phyloP scores from a whole-genome alignment of 2,888 invertebrate genomes.

The Sialis fuliginosa region DNA sequence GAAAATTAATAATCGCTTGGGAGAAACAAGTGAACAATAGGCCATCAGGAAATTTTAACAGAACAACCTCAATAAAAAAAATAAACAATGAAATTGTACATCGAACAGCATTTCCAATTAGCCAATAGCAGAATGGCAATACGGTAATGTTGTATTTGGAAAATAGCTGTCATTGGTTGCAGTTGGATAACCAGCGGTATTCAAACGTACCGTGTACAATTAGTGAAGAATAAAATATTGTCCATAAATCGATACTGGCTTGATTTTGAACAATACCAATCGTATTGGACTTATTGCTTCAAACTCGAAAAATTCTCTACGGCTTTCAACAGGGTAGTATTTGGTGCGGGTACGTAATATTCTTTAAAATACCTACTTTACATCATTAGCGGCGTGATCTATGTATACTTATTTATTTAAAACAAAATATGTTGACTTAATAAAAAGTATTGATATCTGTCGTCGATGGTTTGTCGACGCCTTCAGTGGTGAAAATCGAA shows the following conservation, averaged over 20 bases:
- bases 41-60: neutral
- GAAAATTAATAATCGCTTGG: neutral
- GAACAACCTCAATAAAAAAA: neutral
- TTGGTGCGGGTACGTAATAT: too few relatives aligned
- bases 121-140: neutral
- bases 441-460: too few relatives aligned
- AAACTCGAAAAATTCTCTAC: too few relatives aligned
- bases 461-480: too few relatives aligned
- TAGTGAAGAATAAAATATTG: conserved; percentile 1
- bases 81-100: neutral
- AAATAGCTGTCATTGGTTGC: conserved; percentile 1
- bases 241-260: neutral
- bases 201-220: neutral
- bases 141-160: neutral
- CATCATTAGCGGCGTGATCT: too few relatives aligned
- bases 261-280: too few relatives aligned
- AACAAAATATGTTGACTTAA: too few relatives aligned
- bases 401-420: too few relatives aligned
- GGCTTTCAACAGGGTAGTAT: too few relatives aligned
- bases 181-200: neutral
- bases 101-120: neutral
- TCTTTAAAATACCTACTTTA: too few relatives aligned
- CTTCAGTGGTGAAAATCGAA: too few relatives aligned
- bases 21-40: neutral
- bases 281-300: too few relatives aligned